phyloP scores from a whole-genome alignment of 2,888 invertebrate genomes.

The Parascotia fuliginaria region DNA sequence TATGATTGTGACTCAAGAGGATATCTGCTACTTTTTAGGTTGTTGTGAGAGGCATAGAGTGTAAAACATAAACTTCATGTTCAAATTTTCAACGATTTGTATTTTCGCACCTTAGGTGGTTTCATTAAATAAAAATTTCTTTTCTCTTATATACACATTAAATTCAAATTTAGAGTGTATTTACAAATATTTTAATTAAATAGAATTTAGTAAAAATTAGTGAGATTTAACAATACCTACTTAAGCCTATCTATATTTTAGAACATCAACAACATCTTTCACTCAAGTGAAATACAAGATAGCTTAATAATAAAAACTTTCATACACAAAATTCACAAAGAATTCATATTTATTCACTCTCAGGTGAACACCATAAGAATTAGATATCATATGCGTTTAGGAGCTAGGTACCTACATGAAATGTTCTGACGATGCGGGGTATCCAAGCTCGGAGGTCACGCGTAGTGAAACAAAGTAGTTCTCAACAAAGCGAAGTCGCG shows the following conservation, averaged over 20 bases:
- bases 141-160: conserved; percentile 85
- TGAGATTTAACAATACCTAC: conserved; percentile 85
- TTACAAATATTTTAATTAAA: conserved; percentile 87
- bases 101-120: conserved; percentile 84
- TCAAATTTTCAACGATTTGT: conserved; percentile 83
- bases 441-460: conserved; percentile 49
- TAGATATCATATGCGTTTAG: conserved; percentile 53
- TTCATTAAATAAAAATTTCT: conserved; percentile 82
- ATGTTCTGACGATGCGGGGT: conserved; percentile 48
- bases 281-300: conserved; percentile 77
- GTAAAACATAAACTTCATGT: conserved; percentile 52
- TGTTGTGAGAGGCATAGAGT: conserved; percentile 26
- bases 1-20: neutral
- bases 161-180: conserved; percentile 85
- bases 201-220: conserved; percentile 86
- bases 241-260: conserved; percentile 76
- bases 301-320: conserved; percentile 69
- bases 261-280: conserved; percentile 85
- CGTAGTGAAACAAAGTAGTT: conserved; percentile 38
- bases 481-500: conserved; percentile 56
- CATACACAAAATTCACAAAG: conserved; percentile 72
- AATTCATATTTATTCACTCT: conserved; percentile 66
- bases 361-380: conserved; percentile 66
- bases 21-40: neutral
- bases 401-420: conserved; percentile 52